Conservation (phyloP, 2,113 vertebrate genomes). For the Siniperca knerii region DNA sequence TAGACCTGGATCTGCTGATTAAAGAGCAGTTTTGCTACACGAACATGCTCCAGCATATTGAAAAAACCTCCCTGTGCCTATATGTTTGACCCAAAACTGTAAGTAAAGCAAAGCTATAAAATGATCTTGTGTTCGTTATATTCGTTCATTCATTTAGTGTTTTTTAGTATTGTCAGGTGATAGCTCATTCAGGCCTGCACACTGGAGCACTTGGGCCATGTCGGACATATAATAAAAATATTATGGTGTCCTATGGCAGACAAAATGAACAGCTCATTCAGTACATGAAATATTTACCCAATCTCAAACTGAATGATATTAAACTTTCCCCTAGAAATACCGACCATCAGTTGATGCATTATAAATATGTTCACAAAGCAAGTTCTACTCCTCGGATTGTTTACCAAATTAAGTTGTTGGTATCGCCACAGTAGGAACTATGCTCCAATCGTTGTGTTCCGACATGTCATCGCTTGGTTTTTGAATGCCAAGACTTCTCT, state of each 20-base stretch:
- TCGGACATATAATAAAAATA: too few species aligned
- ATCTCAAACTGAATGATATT: neutral
- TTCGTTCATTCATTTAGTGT: neutral
- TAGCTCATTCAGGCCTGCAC: too few species aligned
- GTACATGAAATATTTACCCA: neutral
- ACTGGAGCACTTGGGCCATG: neutral
- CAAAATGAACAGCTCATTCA: too few species aligned
- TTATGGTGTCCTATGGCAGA: too few species aligned
- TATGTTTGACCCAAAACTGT: neutral
- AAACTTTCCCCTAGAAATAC: neutral
- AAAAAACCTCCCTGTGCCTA: too few species aligned
- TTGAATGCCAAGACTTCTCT: too few species aligned
- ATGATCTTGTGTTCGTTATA: neutral
- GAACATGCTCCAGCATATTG: neutral
- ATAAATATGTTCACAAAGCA: neutral
- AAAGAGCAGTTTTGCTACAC: neutral
- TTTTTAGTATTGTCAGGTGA: neutral
- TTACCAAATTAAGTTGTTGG: too few species aligned
- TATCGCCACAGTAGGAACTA: too few species aligned
- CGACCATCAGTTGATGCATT: neutral
- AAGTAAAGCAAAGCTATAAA: neutral
- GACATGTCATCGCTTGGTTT: too few species aligned
- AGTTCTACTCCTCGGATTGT: too few species aligned
- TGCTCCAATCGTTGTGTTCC: too few species aligned
- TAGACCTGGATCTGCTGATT: neutral